phyloP scores from a whole-genome alignment of 2,888 invertebrate genomes.

The Meteorus cinctellus region DNA sequence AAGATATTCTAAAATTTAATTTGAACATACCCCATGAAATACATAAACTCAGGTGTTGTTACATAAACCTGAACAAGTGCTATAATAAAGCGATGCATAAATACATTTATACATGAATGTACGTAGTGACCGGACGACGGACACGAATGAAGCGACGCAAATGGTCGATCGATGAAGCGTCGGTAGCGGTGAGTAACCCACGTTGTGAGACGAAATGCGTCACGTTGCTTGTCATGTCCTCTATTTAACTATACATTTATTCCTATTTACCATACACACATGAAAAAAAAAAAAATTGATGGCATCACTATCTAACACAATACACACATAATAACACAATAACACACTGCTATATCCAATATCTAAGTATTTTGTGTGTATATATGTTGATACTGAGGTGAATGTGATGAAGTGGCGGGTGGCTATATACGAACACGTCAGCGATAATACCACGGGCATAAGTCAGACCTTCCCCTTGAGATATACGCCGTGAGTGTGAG shows the following conservation, averaged over 20 bases:
- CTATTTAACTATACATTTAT: slow-evolving; percentile 11
- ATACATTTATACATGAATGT: slow-evolving; percentile 7
- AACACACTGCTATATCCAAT: not conserved
- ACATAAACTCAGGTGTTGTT: not conserved
- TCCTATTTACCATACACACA: slow-evolving; percentile 4
- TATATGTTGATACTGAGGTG: slow-evolving; percentile 12
- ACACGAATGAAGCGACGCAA: slow-evolving; percentile 35
- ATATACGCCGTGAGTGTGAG: slow-evolving; percentile 25
- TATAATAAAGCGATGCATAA: not conserved
- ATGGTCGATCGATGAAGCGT: slow-evolving; percentile 70
- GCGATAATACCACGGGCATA: slow-evolving; percentile 40
- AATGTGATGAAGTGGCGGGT: slow-evolving; percentile 15
- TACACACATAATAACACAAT: not conserved
- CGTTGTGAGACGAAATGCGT: slow-evolving; percentile 55
- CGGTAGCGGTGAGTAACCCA: slow-evolving; percentile 69
- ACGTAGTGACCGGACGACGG: not conserved
- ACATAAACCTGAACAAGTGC: not conserved
- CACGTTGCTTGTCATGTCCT: slow-evolving; percentile 18
- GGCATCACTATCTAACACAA: not conserved
- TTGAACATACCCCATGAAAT: too few species aligned
- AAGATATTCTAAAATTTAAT: too few species aligned
- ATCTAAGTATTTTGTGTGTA: not conserved
- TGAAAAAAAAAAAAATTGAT: not conserved
- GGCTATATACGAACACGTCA: slow-evolving; percentile 37
- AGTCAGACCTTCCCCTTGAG: slow-evolving; percentile 42